Conservation (phyloP, 2,113 vertebrate genomes). For the Jaculus jaculus region DNA sequence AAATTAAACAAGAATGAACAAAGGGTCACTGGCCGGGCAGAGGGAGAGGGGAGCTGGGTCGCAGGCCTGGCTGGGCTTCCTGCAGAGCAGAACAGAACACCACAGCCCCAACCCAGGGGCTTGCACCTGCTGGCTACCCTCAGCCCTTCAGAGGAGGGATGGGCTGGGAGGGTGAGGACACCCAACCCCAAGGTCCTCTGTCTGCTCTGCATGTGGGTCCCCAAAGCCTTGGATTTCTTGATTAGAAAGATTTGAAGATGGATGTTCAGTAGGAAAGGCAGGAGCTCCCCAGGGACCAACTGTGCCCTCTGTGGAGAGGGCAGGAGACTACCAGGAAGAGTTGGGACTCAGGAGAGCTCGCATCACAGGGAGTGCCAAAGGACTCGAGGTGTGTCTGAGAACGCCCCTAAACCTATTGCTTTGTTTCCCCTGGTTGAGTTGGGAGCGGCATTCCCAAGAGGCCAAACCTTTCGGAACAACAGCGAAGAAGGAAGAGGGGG, state of each 20-base stretch:
- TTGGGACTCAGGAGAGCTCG: neutral
- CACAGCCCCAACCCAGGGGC: neutral
- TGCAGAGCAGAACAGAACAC: neutral
- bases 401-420: conserved; percentile 11
- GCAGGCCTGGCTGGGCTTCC: neutral
- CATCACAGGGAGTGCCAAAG: neutral
- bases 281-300: neutral
- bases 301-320: neutral
- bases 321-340: neutral
- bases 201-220: neutral
- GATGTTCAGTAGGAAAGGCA: neutral
- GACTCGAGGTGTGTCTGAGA: neutral
- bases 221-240: neutral
- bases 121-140: neutral
- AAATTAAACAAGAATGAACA: conserved; percentile 8
- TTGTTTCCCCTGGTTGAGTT: neutral
- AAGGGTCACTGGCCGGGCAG: neutral
- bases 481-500: neutral
- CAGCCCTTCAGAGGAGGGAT: neutral
- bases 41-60: neutral
- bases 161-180: neutral
- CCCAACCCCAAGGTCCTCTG: neutral
- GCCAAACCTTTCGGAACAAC: neutral
- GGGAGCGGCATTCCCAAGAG: neutral
- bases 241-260: neutral